Evolutionary conservation across 2,888 invertebrate species (phyloP).

Genomic region (Nasonia oneida): DNA sequence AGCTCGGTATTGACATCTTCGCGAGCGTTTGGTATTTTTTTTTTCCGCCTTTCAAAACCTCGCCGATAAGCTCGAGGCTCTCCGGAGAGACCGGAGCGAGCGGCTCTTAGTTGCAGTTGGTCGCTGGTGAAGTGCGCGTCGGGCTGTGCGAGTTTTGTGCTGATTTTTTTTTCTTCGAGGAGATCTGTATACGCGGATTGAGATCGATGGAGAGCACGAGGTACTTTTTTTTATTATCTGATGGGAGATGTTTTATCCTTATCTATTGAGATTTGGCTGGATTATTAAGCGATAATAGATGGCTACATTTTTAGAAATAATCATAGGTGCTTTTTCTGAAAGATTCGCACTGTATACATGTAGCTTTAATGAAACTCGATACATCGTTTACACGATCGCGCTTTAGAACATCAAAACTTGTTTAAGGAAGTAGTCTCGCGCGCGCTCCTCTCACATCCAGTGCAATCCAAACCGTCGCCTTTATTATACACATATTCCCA

Average conservation of each 20-base stretch:
- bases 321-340: no score
- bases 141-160: not conserved
- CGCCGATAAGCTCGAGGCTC: not conserved
- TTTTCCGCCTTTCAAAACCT: not conserved
- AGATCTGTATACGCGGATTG: not conserved
- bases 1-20: conserved; percentile 71
- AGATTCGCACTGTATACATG: not conserved
- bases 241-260: no score
- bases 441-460: not conserved
- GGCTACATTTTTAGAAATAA: not conserved
- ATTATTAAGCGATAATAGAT: not conserved
- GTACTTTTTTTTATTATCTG: not conserved
- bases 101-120: no score
- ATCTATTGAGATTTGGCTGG: not conserved
- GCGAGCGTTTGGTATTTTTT: conserved; percentile 63
- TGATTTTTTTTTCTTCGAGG: not conserved
- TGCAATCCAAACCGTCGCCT: not conserved
- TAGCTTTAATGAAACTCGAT: not conserved
- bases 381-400: not conserved
- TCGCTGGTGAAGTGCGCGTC: not conserved
- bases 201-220: conserved; percentile 11
- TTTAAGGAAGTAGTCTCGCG: conserved; percentile 18
- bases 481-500: not conserved
- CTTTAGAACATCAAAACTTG: conserved; percentile 15
- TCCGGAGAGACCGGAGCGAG: no score